Conservation (phyloP, 2,888 invertebrate genomes). For the Orthosia gracilis region DNA sequence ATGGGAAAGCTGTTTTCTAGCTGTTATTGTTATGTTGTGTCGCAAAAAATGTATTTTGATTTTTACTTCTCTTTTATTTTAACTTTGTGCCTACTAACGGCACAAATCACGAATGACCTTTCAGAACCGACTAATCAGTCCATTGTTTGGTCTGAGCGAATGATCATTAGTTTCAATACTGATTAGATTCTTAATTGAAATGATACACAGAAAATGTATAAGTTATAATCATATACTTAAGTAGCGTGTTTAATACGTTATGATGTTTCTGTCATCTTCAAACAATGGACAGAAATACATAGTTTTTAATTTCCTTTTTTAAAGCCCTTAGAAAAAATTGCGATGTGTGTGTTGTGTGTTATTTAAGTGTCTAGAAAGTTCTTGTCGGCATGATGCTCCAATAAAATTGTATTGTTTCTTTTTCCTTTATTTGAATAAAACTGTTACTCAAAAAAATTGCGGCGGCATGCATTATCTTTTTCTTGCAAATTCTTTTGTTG, state of each 20-base stretch:
- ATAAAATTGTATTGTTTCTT: constrained; percentile 1
- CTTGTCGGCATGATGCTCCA: background rate
- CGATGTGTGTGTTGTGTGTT: too few relatives aligned
- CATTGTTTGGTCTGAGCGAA: too few relatives aligned
- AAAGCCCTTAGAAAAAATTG: background rate
- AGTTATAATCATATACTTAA: too few relatives aligned
- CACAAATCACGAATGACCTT: background rate
- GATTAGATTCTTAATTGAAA: too few relatives aligned
- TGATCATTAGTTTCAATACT: too few relatives aligned
- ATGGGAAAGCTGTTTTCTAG: constrained; percentile 59
- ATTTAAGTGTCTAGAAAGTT: background rate
- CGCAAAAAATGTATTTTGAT: constrained; percentile 15
- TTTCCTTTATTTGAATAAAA: background rate
- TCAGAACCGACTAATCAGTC: too few relatives aligned
- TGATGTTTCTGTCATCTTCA: background rate
- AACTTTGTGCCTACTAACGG: background rate
- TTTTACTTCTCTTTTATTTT: background rate
- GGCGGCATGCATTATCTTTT: background rate
- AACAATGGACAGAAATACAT: background rate
- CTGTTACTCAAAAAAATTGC: background rate
- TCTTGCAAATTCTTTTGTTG: constrained; percentile 18
- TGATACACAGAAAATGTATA: too few relatives aligned
- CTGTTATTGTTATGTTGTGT: constrained; percentile 29
- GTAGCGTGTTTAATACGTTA: background rate
- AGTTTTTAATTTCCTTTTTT: background rate